phyloP scores from a whole-genome alignment of 2,888 invertebrate genomes.

The Gari tellinella region DNA sequence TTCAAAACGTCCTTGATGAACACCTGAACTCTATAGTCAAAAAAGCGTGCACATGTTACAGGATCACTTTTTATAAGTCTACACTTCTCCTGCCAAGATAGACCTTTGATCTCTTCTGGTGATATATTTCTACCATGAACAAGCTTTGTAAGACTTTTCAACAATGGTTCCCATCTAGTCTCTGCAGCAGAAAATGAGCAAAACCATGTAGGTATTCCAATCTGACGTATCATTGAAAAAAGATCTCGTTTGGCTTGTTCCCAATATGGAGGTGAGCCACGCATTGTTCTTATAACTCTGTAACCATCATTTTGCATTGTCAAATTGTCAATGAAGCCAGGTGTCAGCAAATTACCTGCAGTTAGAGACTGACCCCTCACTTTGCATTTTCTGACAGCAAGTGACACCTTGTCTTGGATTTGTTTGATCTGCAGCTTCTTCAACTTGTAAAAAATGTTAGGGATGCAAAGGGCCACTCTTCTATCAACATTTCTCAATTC shows the following conservation, averaged over 20 bases:
- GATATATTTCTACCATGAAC: conserved; percentile 23
- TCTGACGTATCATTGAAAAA: conserved; percentile 46
- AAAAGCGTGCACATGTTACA: conserved; percentile 64
- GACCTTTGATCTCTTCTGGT: conserved; percentile 13
- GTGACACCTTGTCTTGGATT: conserved; percentile 32
- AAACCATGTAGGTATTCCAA: conserved; percentile 44
- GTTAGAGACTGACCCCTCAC: conserved; percentile 14
- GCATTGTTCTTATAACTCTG: conserved; percentile 38
- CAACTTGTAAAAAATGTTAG: conserved; percentile 38
- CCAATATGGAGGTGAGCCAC: conserved; percentile 51
- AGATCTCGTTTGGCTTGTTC: conserved; percentile 36
- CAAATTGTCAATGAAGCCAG: conserved; percentile 35
- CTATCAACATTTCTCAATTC: too few species aligned
- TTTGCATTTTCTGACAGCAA: conserved; percentile 43
- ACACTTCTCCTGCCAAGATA: conserved; percentile 59
- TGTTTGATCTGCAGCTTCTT: conserved; percentile 39
- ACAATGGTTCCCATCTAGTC: conserved; percentile 31
- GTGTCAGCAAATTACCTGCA: conserved; percentile 26
- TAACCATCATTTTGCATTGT: conserved; percentile 55
- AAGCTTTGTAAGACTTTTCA: conserved; percentile 23
- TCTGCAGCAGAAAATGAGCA: conserved; percentile 46
- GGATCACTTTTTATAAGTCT: conserved; percentile 61
- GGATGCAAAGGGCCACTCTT: conserved; percentile 18
- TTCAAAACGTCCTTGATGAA: conserved; percentile 40
- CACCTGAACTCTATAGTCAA: conserved; percentile 56